Conservation (phyloP, 2,888 invertebrate genomes). For the Acrocera orbiculus region DNA sequence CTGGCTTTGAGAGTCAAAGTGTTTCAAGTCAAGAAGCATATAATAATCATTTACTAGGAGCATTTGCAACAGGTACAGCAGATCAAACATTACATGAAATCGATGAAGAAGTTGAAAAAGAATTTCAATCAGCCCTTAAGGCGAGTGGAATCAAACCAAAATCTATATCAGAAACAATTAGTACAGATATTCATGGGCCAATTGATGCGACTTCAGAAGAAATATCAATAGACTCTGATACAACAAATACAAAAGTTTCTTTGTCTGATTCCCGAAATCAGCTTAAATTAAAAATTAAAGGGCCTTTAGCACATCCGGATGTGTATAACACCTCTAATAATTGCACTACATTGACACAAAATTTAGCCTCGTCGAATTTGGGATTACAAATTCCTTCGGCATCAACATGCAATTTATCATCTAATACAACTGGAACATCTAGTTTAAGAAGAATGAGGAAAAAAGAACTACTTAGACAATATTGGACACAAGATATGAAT, state of each 20-base stretch:
- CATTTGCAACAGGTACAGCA: slow-evolving; percentile 48
- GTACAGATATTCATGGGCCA: slow-evolving; percentile 23
- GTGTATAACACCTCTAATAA: slow-evolving; percentile 47
- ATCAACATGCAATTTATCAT: slow-evolving; percentile 33
- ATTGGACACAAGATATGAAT: slow-evolving; percentile 73
- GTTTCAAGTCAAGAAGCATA: slow-evolving; percentile 37
- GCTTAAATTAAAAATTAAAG: slow-evolving; percentile 79
- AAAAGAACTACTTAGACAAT: slow-evolving; percentile 69
- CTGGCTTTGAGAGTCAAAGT: slow-evolving; percentile 33
- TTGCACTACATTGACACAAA: slow-evolving; percentile 29
- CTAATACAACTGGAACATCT: slow-evolving; percentile 43
- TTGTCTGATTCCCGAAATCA: slow-evolving; percentile 69
- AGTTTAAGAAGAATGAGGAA: slow-evolving; percentile 75
- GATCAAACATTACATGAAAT: slow-evolving; percentile 55
- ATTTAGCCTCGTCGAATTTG: slow-evolving; percentile 7
- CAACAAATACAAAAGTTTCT: slow-evolving; percentile 49
- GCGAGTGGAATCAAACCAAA: slow-evolving; percentile 32
- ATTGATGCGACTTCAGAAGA: slow-evolving; percentile 32
- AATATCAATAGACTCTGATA: slow-evolving; percentile 31
- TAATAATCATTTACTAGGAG: slow-evolving; percentile 44
- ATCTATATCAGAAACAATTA: slow-evolving; percentile 16
- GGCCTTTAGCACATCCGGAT: slow-evolving; percentile 58
- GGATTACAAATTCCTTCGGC: slow-evolving; percentile 19
- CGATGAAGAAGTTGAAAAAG: slow-evolving; percentile 63
- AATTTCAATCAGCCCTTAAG: slow-evolving; percentile 48